Percentiles rank a stretch among this genome's conserved stretches.
phyloP scores from a whole-genome alignment of 2,113 vertebrate species.

The Chaetops frenatus region DNA sequence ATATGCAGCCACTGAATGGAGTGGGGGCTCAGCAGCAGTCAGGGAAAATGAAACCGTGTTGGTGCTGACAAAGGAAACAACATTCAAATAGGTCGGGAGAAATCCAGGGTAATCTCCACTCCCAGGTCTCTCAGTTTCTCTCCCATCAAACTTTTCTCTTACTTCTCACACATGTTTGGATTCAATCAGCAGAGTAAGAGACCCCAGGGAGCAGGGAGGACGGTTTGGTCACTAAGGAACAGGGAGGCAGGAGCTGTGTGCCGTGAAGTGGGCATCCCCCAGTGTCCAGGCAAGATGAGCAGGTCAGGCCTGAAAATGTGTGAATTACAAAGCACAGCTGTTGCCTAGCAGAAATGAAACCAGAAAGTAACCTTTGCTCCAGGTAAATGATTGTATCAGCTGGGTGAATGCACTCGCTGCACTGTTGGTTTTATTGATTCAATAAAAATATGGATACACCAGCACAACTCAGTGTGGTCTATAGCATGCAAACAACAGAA shows the following conservation, averaged over 20 bases:
- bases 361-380: neutral
- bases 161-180: neutral
- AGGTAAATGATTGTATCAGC: neutral
- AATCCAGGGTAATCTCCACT: neutral
- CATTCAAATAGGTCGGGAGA: neutral
- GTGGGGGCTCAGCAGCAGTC: neutral
- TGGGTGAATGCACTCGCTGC: neutral
- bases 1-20: neutral
- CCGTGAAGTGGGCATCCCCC: neutral
- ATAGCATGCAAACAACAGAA: neutral
- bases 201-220: neutral
- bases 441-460: neutral
- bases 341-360: neutral
- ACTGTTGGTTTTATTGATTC: neutral
- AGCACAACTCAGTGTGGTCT: neutral
- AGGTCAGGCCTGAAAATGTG: neutral
- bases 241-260: neutral
- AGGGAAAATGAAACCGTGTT: neutral
- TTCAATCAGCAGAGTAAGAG: neutral
- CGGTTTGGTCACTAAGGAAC: neutral
- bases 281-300: neutral
- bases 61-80: neutral
- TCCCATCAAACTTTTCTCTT: neutral
- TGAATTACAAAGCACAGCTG: neutral
- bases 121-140: neutral